Conservation (phyloP, 2,113 vertebrate species). For the Cercopithecus mona region DNA sequence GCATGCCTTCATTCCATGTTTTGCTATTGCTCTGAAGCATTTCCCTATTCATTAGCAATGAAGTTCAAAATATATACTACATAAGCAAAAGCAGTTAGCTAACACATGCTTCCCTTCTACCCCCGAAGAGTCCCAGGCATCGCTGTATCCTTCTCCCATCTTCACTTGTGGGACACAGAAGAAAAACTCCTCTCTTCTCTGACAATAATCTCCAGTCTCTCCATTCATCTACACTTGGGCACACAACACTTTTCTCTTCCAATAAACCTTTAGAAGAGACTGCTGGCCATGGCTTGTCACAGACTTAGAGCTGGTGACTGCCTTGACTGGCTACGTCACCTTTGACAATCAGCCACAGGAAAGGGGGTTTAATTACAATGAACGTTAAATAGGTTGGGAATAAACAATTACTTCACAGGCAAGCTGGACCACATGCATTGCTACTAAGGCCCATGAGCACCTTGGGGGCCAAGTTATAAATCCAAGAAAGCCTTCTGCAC, state of each 20-base stretch:
- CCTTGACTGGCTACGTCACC: neutral
- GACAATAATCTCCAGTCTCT: neutral
- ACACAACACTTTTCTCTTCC: neutral
- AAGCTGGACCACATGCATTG: neutral
- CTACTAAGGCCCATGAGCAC: neutral
- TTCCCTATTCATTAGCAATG: slow-evolving; percentile 26
- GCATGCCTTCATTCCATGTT: neutral
- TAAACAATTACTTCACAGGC: slow-evolving; percentile 37
- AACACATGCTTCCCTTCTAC: neutral
- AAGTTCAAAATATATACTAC: neutral
- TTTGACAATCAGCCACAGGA: slow-evolving; percentile 43
- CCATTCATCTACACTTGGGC: neutral
- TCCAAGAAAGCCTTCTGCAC: neutral
- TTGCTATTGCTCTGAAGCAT: slow-evolving; percentile 36
- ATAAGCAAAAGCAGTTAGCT: neutral
- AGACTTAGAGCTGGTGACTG: neutral
- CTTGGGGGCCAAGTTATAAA: neutral
- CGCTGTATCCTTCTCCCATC: neutral
- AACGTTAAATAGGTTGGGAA: neutral
- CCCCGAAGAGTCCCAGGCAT: rapidly evolving
- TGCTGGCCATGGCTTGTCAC: neutral
- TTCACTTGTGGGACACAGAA: neutral
- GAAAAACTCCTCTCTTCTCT: neutral
- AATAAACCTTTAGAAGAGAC: neutral
- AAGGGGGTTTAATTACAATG: slow-evolving; percentile 25